These are phyloP conservation scores for Falco cherrug DNA, from an alignment of 2,797 vertebrate genomes.

Conservation along the genomic window DNA sequence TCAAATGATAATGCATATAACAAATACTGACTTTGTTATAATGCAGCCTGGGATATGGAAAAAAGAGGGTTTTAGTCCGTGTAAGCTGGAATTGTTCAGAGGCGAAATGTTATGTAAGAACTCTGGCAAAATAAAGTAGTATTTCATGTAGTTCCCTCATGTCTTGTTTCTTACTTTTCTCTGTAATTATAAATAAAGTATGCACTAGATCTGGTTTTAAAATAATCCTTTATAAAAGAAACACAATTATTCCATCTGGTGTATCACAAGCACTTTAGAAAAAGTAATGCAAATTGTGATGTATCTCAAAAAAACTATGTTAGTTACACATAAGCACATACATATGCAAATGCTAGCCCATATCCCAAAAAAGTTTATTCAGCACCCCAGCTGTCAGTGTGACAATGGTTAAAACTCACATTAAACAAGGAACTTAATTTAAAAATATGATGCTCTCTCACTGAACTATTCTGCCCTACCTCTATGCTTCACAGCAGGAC, in stretches of 20 bases:
- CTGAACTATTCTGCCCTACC: neutral
- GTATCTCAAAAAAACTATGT: neutral
- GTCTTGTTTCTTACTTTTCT: neutral
- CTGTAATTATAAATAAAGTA: neutral
- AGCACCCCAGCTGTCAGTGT: neutral
- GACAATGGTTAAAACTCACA: neutral
- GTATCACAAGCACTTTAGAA: neutral
- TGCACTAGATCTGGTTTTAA: neutral
- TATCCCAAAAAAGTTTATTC: neutral
- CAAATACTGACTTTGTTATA: neutral
- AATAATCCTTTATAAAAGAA: slow-evolving; percentile 9
- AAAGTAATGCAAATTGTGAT: slow-evolving; percentile 18
- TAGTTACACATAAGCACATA: neutral
- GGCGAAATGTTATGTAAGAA: neutral
- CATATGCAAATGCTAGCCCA: neutral
- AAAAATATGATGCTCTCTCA: neutral
- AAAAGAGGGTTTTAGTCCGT: neutral
- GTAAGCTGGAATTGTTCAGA: neutral
- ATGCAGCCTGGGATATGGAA: neutral
- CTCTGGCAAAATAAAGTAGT: neutral
- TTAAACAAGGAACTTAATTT: neutral
- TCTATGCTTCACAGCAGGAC: neutral
- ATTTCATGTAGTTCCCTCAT: neutral
- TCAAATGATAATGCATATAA: neutral
- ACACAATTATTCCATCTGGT: slow-evolving; percentile 12